These are phyloP conservation scores for Malurus splendens DNA, from an alignment of 2,797 vertebrate genomes.

Conservation along the genomic window DNA sequence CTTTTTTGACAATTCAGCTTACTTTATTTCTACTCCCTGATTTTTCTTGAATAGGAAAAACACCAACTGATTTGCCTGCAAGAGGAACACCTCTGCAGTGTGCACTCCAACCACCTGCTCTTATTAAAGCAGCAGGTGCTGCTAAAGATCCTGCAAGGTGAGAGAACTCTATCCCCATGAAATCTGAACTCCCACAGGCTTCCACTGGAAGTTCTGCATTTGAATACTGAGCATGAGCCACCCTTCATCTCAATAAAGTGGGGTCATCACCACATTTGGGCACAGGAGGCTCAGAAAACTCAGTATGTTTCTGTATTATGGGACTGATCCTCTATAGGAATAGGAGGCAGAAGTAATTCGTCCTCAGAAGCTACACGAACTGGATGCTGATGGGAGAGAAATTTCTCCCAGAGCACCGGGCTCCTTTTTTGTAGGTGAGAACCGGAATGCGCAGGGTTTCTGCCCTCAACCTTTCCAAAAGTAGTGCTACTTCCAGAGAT, in stretches of 20 bases:
- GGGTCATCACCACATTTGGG: background rate
- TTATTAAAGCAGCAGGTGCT: background rate
- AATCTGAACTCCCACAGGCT: background rate
- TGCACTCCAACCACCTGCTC: background rate
- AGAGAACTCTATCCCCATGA: background rate
- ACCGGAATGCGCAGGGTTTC: background rate
- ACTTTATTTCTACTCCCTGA: background rate
- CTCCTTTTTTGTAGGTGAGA: background rate
- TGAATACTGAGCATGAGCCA: background rate
- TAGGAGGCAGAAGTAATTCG: background rate
- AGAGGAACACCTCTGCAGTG: background rate
- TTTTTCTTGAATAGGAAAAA: background rate
- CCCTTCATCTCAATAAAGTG: background rate
- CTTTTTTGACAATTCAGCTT: background rate
- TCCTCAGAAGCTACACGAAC: background rate
- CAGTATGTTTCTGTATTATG: rapidly evolving
- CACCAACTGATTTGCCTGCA: background rate
- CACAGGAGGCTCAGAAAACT: background rate
- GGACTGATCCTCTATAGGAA: background rate
- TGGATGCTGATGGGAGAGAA: background rate
- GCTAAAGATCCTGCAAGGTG: background rate
- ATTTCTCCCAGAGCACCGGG: background rate
- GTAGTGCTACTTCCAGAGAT: background rate
- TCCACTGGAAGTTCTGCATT: background rate
- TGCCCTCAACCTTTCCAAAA: background rate